Percentiles rank a stretch among this genome's conserved stretches.
These are phyloP conservation scores for Drosophila lutescens DNA, from an alignment of 2,888 invertebrate species.

Conservation along the genomic window DNA sequence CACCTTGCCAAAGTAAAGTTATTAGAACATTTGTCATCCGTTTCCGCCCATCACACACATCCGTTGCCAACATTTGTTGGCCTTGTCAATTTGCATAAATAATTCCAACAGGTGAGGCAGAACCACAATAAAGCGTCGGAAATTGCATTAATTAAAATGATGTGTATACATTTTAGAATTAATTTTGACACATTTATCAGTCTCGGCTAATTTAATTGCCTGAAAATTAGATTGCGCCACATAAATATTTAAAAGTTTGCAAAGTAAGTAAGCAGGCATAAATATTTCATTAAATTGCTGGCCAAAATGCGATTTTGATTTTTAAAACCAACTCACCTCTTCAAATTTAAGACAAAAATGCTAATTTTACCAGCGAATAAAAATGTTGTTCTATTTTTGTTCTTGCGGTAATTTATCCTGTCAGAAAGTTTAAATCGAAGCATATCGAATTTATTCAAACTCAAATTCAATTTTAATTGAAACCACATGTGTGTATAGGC, in stretches of 20 bases:
- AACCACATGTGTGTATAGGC: conserved; percentile 32
- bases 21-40: conserved; percentile 37
- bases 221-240: conserved; percentile 8
- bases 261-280: background rate
- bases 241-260: conserved; percentile 28
- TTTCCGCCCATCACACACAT: conserved; percentile 38
- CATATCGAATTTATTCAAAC: conserved; percentile 21
- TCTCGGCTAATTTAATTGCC: background rate
- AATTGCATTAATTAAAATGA: conserved; percentile 52
- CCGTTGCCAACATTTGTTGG: conserved; percentile 47
- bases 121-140: conserved; percentile 31
- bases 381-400: background rate
- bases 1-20: background rate
- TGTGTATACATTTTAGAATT: conserved; percentile 33
- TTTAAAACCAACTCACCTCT: too few relatives aligned
- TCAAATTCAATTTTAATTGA: conserved; percentile 34
- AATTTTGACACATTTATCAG: conserved; percentile 36
- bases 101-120: conserved; percentile 35
- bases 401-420: background rate
- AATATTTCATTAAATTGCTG: background rate
- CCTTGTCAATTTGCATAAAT: conserved; percentile 46
- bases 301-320: background rate
- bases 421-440: conserved; percentile 45
- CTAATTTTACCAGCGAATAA: background rate
- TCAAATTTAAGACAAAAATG: too few relatives aligned